phyloP scores from a whole-genome alignment of 1,140 invertebrate genomes.

The Pristionchus pacificus region DNA sequence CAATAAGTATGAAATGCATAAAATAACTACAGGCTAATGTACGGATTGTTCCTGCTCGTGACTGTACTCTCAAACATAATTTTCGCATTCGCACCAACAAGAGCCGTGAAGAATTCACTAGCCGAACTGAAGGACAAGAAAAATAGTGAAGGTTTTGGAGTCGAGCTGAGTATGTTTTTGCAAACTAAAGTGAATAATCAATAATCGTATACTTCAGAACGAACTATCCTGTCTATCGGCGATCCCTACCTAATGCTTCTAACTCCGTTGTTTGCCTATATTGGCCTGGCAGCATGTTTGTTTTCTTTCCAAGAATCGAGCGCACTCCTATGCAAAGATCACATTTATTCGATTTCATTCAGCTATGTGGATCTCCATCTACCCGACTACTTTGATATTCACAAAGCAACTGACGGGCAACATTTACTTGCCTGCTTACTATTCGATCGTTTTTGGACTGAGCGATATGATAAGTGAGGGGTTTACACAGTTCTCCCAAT shows the following conservation, averaged over 20 bases:
- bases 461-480: conserved; percentile 29
- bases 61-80: conserved; percentile 22
- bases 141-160: not conserved
- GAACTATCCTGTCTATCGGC: not conserved
- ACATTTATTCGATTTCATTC: too few relatives aligned
- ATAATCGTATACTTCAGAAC: not conserved
- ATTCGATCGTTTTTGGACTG: conserved; percentile 15
- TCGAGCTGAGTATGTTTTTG: conserved; percentile 5
- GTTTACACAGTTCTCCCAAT: too few relatives aligned
- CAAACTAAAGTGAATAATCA: too few relatives aligned
- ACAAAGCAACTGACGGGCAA: conserved; percentile 5
- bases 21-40: conserved; percentile 21
- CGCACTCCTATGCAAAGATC: too few relatives aligned
- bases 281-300: conserved; percentile 7
- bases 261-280: not conserved
- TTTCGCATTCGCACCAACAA: conserved; percentile 20
- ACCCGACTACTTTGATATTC: conserved; percentile 27
- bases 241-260: not conserved
- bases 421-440: conserved; percentile 25
- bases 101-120: conserved; percentile 25
- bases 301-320: conserved; percentile 10
- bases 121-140: conserved; percentile 13
- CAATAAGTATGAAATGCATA: too few relatives aligned
- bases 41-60: conserved; percentile 21
- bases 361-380: conserved; percentile 27